Percentiles rank a stretch among this genome's conserved stretches.
These are phyloP conservation scores for Danionella cerebrum DNA, from an alignment of 2,113 vertebrate species.

Conservation along the genomic window DNA sequence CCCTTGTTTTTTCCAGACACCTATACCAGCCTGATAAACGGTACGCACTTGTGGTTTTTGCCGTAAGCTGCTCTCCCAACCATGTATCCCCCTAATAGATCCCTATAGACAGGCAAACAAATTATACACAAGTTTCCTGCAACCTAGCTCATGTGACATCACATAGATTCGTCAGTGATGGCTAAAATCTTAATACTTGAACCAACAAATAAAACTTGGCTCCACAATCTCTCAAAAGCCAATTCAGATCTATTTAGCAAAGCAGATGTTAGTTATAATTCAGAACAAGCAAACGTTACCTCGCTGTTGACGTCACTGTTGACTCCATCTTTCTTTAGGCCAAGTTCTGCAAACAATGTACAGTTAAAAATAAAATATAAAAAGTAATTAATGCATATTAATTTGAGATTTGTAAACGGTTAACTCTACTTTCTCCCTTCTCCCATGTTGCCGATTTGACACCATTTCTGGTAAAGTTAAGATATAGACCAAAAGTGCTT, in stretches of 20 bases:
- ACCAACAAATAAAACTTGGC: too few relatives aligned
- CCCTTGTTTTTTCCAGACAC: conserved; percentile 44
- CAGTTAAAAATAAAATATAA: too few relatives aligned
- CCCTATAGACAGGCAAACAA: conserved; percentile 41
- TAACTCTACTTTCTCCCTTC: too few relatives aligned
- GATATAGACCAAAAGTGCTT: not conserved
- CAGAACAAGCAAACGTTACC: too few relatives aligned
- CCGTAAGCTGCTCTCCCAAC: conserved; percentile 61
- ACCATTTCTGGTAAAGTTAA: not conserved
- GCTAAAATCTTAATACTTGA: too few relatives aligned
- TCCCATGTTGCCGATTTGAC: too few relatives aligned
- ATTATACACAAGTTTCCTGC: not conserved
- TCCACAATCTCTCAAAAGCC: too few relatives aligned
- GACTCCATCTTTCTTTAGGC: not conserved
- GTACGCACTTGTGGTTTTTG: conserved; percentile 59
- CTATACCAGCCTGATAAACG: conserved; percentile 63
- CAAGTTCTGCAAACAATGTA: conserved; percentile 23
- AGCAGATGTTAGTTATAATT: too few relatives aligned
- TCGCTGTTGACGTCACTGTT: conserved; percentile 29
- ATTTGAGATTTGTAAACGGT: not conserved
- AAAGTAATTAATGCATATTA: too few relatives aligned
- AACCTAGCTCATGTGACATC: conserved; percentile 8
- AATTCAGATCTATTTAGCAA: too few relatives aligned
- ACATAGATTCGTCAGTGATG: too few relatives aligned
- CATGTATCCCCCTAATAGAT: conserved; percentile 52